A percentile compares a stretch with the other conserved stretches of the same genome.
Evolutionary conservation across 2,797 vertebrate species (phyloP).

Genomic region (Pangasius djambal): DNA sequence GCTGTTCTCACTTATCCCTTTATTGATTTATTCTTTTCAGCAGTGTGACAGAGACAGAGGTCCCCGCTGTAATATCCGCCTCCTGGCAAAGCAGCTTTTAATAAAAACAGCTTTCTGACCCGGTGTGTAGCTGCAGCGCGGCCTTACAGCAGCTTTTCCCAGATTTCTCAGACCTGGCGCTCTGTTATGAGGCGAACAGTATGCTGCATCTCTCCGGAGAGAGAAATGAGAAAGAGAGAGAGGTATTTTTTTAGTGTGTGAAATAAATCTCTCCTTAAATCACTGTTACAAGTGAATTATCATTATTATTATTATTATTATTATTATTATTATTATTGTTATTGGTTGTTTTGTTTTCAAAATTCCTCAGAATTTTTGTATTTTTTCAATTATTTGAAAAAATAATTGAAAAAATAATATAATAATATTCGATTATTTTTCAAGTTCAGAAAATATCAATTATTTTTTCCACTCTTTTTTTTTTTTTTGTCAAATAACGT

Average conservation of each 20-base stretch:
- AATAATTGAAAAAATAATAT: no score
- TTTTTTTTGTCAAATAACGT: not conserved
- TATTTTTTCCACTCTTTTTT: not conserved
- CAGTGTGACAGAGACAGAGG: conserved; percentile 34
- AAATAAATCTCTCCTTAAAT: not conserved
- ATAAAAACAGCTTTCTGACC: conserved; percentile 31
- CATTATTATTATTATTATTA: not conserved
- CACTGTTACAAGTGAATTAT: not conserved
- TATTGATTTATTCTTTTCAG: conserved; percentile 38
- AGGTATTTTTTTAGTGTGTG: not conserved
- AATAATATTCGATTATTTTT: not conserved
- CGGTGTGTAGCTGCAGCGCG: not conserved
- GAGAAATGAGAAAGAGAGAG: not conserved
- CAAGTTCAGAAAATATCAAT: not conserved
- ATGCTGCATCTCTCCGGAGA: not conserved
- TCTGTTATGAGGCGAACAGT: not conserved
- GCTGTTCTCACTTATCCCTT: conserved; percentile 26
- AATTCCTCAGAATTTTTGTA: not conserved
- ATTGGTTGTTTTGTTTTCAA: no score
- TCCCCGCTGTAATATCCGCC: conserved; percentile 32
- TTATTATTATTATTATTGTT: not conserved
- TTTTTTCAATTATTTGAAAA: no score
- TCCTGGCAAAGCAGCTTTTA: conserved; percentile 17
- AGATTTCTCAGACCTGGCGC: not conserved
- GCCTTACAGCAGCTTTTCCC: not conserved